Conservation (phyloP, 2,888 invertebrate genomes). For the Eupsilia transversa region DNA sequence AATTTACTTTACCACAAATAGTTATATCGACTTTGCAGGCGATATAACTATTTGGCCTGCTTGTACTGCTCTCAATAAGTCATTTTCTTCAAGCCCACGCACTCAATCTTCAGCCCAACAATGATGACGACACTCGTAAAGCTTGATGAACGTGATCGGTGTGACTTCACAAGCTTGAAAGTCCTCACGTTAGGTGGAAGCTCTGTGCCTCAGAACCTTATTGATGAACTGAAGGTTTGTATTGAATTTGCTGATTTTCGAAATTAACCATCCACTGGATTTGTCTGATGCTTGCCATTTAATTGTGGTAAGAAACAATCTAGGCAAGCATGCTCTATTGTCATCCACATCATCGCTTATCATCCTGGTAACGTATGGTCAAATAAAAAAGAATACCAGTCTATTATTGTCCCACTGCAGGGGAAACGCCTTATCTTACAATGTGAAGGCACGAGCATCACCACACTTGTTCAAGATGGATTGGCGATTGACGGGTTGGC, state of each 20-base stretch:
- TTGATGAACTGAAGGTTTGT: constrained; percentile 74
- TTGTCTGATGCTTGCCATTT: background rate
- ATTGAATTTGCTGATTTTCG: background rate
- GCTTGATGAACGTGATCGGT: constrained; percentile 70
- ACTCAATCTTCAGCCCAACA: constrained; percentile 74
- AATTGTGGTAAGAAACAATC: background rate
- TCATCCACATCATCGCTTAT: too few species aligned
- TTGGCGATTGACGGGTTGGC: too few species aligned
- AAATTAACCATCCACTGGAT: background rate
- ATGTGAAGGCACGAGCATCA: too few species aligned
- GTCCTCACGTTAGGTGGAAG: constrained; percentile 77
- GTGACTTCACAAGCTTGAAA: constrained; percentile 79
- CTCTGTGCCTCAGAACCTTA: constrained; percentile 71
- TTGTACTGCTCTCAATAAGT: background rate
- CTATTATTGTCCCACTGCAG: too few species aligned
- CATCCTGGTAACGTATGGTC: too few species aligned
- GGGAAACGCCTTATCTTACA: too few species aligned
- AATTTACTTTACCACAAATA: background rate
- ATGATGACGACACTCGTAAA: constrained; percentile 75
- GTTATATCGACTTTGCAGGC: background rate
- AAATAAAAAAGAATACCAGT: too few species aligned
- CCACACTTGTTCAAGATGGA: too few species aligned
- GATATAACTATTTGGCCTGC: too few species aligned
- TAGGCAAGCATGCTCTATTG: background rate
- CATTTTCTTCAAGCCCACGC: constrained; percentile 69